Evolutionary conservation across 2,797 vertebrate species (phyloP).

Genomic region (Dryobates pubescens): DNA sequence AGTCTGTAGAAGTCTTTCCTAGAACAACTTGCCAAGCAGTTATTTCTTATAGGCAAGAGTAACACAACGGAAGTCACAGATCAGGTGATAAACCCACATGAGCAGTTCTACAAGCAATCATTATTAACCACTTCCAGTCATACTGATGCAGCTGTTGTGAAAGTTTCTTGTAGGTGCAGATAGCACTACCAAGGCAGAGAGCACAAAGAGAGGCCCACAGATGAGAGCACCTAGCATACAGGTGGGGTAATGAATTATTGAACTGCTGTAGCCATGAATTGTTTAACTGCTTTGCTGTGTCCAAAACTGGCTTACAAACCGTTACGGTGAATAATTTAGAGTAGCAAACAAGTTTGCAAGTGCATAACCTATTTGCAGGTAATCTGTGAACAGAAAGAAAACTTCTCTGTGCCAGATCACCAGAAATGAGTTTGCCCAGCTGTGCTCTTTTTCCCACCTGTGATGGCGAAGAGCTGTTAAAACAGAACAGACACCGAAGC

Average conservation of each 20-base stretch:
- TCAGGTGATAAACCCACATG: neutral
- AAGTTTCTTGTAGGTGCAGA: neutral
- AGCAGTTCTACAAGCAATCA: neutral
- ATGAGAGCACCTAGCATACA: neutral
- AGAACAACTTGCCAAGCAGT: neutral
- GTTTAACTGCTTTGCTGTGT: neutral
- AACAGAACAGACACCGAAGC: neutral
- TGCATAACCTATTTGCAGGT: neutral
- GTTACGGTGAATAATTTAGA: slow-evolving; percentile 19
- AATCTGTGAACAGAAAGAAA: neutral
- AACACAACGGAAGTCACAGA: neutral
- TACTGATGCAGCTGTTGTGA: neutral
- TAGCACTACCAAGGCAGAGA: neutral
- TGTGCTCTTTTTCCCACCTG: neutral
- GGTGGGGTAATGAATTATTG: slow-evolving; percentile 11
- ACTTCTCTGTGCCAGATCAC: neutral
- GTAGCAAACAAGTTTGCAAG: neutral
- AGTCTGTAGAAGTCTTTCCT: neutral
- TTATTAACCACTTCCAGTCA: neutral
- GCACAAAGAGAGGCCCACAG: neutral
- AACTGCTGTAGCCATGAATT: neutral
- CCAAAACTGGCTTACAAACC: neutral
- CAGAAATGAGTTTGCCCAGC: neutral
- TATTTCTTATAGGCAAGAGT: neutral
- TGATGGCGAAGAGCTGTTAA: neutral